These are phyloP conservation scores for Drosophila subquinaria DNA, from an alignment of 2,888 invertebrate genomes.

Conservation along the genomic window DNA sequence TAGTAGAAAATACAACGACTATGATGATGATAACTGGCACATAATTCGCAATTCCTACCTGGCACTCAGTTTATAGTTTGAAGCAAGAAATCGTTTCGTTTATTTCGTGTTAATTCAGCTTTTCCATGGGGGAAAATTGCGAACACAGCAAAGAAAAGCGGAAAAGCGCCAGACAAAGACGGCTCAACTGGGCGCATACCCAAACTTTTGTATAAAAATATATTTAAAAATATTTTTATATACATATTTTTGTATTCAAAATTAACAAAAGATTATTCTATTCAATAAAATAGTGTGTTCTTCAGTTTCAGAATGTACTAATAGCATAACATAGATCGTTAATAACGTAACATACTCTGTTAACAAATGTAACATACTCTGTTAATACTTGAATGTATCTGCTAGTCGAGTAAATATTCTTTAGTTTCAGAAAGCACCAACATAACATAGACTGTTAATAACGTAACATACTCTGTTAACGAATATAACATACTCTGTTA, in stretches of 20 bases:
- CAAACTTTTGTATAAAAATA: background rate
- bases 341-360: no score
- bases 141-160: slow-evolving; percentile 32
- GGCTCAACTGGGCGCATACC: slow-evolving; percentile 7
- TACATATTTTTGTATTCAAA: background rate
- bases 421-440: no score
- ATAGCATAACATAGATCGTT: no score
- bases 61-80: slow-evolving; percentile 24
- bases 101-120: slow-evolving; percentile 70
- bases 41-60: slow-evolving; percentile 58
- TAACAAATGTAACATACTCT: no score
- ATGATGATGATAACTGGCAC: slow-evolving; percentile 70
- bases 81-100: slow-evolving; percentile 42
- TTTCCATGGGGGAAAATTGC: slow-evolving; percentile 38
- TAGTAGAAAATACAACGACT: slow-evolving; percentile 7
- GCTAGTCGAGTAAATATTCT: no score
- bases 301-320: background rate
- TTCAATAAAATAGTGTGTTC: no score
- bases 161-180: background rate
- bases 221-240: background rate
- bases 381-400: background rate
- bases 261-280: background rate
- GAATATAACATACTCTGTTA: no score
- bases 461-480: no score
- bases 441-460: no score